Conservation (phyloP, 2,888 invertebrate species). For the Orthonychiurus folsomi region DNA sequence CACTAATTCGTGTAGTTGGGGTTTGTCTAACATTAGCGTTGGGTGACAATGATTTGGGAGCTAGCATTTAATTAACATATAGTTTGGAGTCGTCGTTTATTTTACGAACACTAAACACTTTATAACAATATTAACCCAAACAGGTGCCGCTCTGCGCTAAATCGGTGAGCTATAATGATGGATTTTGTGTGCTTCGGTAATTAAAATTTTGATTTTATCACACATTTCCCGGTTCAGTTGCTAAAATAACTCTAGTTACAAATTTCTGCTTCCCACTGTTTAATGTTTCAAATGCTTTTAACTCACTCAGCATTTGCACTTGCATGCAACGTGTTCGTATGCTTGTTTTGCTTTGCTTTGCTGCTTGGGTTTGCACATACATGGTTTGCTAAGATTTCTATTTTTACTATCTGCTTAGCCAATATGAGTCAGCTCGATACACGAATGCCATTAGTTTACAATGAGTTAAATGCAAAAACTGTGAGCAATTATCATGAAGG, state of each 20-base stretch:
- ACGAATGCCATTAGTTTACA: too few relatives aligned
- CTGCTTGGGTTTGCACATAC: not conserved
- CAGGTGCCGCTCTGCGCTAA: conserved; percentile 89
- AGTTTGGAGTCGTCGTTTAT: too few relatives aligned
- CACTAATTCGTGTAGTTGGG: too few relatives aligned
- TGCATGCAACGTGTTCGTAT: conserved; percentile 1
- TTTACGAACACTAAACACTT: not conserved
- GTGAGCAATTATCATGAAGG: too few relatives aligned
- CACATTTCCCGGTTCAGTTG: conserved; percentile 30
- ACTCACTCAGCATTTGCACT: conserved; percentile 2
- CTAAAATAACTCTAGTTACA: conserved; percentile 13
- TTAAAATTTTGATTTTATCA: conserved; percentile 42
- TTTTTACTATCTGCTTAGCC: too few relatives aligned
- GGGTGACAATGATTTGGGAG: too few relatives aligned
- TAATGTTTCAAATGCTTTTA: not conserved
- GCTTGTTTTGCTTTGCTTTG: not conserved
- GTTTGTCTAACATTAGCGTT: too few relatives aligned
- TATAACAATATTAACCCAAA: conserved; percentile 51
- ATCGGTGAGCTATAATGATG: conserved; percentile 82
- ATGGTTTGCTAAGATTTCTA: too few relatives aligned
- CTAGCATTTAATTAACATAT: too few relatives aligned
- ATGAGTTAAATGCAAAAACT: too few relatives aligned
- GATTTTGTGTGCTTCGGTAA: conserved; percentile 92
- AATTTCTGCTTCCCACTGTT: not conserved
- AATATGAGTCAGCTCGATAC: too few relatives aligned